Evolutionary conservation across 2,797 vertebrate species (phyloP).

Genomic region (Pangasius sanitwongsei): DNA sequence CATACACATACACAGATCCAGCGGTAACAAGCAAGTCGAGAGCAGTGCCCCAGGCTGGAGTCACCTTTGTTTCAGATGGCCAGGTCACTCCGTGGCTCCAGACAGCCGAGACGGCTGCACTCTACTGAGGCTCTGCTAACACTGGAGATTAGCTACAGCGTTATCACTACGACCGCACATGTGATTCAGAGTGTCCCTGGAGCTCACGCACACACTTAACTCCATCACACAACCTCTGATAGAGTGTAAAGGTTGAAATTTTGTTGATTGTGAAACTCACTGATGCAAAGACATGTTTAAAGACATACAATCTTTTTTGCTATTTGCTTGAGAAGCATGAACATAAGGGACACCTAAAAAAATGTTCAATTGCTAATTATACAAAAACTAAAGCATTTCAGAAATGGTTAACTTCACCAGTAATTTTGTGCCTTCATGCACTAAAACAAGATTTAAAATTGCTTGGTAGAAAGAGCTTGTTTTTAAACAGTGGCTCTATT

Average conservation of each 20-base stretch:
- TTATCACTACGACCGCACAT: background rate
- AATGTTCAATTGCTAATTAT: background rate
- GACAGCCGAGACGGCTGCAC: constrained; percentile 11
- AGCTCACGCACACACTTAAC: constrained; percentile 3
- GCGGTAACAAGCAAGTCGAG: constrained; percentile 19
- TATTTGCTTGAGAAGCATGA: background rate
- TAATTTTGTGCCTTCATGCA: background rate
- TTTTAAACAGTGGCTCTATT: background rate
- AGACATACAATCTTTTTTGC: background rate
- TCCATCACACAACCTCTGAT: background rate
- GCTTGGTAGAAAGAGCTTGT: background rate
- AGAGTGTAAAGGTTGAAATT: background rate
- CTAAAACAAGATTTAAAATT: background rate
- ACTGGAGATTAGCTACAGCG: constrained; percentile 31
- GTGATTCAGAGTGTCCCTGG: background rate
- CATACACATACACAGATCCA: constrained; percentile 8
- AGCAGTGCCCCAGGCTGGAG: constrained; percentile 9
- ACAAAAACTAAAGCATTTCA: background rate
- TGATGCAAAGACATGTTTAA: background rate
- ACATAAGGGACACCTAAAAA: background rate
- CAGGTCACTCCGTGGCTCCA: constrained; percentile 41
- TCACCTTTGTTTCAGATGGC: constrained; percentile 13
- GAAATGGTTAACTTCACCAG: background rate
- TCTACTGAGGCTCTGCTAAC: constrained; percentile 20
- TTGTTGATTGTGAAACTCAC: background rate